These are phyloP conservation scores for Seriola quinqueradiata DNA, from an alignment of 2,113 vertebrate species.

Conservation along the genomic window DNA sequence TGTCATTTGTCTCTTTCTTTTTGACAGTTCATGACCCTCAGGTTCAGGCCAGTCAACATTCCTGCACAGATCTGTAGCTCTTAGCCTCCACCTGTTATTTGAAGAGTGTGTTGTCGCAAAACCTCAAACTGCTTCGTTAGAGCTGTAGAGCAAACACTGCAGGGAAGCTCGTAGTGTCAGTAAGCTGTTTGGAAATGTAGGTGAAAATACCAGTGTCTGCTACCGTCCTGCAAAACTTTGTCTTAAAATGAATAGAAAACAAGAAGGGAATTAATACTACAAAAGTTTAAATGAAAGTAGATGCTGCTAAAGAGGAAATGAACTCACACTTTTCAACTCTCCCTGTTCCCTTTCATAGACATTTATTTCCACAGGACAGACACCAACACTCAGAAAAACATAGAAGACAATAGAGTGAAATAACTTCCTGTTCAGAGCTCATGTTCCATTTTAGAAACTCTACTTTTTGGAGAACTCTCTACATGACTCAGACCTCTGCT, in stretches of 20 bases:
- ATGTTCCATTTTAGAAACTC: background rate
- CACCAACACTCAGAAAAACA: background rate
- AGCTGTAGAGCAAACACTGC: slow-evolving; percentile 5
- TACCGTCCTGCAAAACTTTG: background rate
- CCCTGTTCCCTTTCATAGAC: background rate
- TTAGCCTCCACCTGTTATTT: slow-evolving; percentile 42
- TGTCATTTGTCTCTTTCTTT: slow-evolving; percentile 2
- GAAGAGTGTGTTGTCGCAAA: background rate
- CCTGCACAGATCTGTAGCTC: slow-evolving; percentile 20
- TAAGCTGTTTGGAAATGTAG: background rate
- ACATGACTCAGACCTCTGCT: background rate
- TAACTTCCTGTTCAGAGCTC: slow-evolving; percentile 15
- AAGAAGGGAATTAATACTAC: background rate
- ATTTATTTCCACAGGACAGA: background rate
- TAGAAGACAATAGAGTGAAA: background rate
- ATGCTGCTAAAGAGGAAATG: background rate
- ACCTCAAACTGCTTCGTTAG: slow-evolving; percentile 20
- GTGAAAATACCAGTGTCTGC: background rate
- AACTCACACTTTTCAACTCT: background rate
- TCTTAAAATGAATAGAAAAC: background rate
- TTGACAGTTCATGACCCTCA: slow-evolving; percentile 6
- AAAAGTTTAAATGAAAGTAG: background rate
- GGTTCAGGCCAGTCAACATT: slow-evolving; percentile 9
- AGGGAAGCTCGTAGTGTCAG: background rate
- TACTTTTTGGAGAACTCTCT: background rate